Percentiles rank a stretch among this genome's conserved stretches.
These are phyloP conservation scores for Tigriopus japonicus DNA, from an alignment of 1,140 invertebrate species.

Conservation along the genomic window DNA sequence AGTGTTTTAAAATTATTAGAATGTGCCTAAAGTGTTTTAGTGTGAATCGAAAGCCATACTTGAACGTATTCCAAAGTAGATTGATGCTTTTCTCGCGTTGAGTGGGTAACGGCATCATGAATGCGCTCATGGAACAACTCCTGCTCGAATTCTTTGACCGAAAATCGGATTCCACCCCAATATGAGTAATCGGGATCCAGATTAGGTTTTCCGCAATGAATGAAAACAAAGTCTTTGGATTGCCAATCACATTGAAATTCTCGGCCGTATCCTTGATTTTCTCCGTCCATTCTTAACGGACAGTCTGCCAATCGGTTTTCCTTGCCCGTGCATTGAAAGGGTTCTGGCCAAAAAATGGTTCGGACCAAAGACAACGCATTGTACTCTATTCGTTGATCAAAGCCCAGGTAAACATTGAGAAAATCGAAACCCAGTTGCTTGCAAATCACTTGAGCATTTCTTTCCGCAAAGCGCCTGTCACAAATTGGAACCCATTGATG, in stretches of 20 bases:
- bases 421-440: conserved; percentile 74
- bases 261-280: conserved; percentile 51
- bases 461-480: conserved; percentile 77
- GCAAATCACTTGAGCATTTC: conserved; percentile 87
- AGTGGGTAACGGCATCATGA: conserved; percentile 55
- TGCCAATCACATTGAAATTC: conserved; percentile 67
- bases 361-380: conserved; percentile 60
- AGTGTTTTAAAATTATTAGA: too few species aligned
- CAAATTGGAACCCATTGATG: conserved; percentile 92
- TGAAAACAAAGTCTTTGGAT: conserved; percentile 66
- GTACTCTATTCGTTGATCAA: conserved; percentile 57
- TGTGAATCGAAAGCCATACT: conserved; percentile 5
- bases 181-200: conserved; percentile 47
- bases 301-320: conserved; percentile 69
- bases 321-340: conserved; percentile 57
- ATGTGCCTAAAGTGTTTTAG: conserved; percentile 6
- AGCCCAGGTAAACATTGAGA: conserved; percentile 64
- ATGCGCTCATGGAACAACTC: conserved; percentile 57
- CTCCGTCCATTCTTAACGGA: conserved; percentile 62
- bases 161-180: conserved; percentile 91
- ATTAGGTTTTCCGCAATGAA: conserved; percentile 68
- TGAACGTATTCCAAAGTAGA: conserved; percentile 15
- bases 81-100: conserved; percentile 34
- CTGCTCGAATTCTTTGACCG: conserved; percentile 69
- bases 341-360: conserved; percentile 88